Evolutionary conservation across 2,113 vertebrate genomes (phyloP).

Genomic region (Irena cyanogastra): DNA sequence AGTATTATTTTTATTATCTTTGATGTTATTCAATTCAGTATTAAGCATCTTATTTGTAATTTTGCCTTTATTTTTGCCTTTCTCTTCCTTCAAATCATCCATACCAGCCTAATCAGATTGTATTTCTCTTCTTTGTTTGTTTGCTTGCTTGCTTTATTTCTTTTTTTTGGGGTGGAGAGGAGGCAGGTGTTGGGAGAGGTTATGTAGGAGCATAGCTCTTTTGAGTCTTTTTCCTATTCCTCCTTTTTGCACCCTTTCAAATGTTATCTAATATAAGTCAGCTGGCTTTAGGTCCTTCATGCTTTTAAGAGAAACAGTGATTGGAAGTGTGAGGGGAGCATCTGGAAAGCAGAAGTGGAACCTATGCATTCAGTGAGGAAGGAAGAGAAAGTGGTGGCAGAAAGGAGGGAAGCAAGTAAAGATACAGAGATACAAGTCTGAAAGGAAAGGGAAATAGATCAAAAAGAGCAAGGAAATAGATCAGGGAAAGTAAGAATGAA

Average conservation of each 20-base stretch:
- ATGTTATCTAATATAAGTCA: background rate
- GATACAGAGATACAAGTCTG: background rate
- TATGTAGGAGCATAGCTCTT: background rate
- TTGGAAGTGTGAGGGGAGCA: background rate
- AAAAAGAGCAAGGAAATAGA: background rate
- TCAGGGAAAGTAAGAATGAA: background rate
- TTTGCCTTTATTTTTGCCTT: background rate
- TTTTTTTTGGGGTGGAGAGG: accelerated
- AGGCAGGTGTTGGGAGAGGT: background rate
- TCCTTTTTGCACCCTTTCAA: background rate
- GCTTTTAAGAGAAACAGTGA: background rate
- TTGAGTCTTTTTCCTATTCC: background rate
- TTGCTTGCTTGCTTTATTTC: background rate
- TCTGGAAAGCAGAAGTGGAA: background rate
- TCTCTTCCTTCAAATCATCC: background rate
- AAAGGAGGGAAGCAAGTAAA: background rate
- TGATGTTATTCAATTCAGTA: background rate
- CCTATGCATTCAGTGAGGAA: background rate
- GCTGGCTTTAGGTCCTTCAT: background rate
- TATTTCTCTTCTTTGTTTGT: background rate
- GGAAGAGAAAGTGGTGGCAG: background rate
- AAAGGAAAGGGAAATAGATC: background rate
- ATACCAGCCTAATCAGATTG: background rate
- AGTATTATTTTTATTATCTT: background rate
- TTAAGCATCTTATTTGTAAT: background rate